Base-by-base conservation (phyloP, 1,140 invertebrate species). In the Brachionus sp. region DNA sequence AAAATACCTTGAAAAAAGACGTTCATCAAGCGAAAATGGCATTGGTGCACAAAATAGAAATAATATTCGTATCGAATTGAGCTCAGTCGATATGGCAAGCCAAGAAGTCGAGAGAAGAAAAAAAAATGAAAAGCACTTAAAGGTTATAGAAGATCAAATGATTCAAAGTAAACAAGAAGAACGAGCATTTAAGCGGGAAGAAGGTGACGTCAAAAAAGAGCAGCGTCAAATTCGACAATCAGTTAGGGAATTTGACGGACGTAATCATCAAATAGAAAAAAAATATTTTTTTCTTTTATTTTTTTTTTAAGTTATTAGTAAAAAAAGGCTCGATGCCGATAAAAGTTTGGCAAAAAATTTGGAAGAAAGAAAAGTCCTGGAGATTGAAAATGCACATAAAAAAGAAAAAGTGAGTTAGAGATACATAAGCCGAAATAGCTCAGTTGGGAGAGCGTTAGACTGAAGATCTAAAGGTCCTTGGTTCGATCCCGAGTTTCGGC, bases 121-220 rank as follows among this genome's bases (percentile, higher is more conserved):
- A 44, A 57, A 82, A 70, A 66, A 68, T 44, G 80, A 82, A 35
- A 82, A 53, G 66, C 80, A 82, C 12, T 53, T 82, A 57, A 66
- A 37, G 66, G 25, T 82, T 7, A 82, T 82, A 1, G 62, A 82
- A 68, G 80, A 88, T 80, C 87, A 88, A 84, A 89, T 89, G 88
- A 88, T 88, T 86, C 86, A 88, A 85, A 87, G 88, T 75, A 89
- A 89, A 84, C 88, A 89, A 75, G 86, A 87, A 77, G 88, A 89
- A 80, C 82, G 88, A 78, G 88, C 87, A 84, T 77, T 88, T 44
- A 89, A 88, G 53, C 84, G 88, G 46, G 84, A 85, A 50, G 88
- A 89, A 84, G 88, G 88, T 29, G 88, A 89, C 70, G 87, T 89
- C 13, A 86, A 88, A 29, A 89, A 89, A 80, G 88, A 89, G 50